These are phyloP conservation scores for Mesoligia furuncula DNA, from an alignment of 2,888 invertebrate species.

Conservation along the genomic window DNA sequence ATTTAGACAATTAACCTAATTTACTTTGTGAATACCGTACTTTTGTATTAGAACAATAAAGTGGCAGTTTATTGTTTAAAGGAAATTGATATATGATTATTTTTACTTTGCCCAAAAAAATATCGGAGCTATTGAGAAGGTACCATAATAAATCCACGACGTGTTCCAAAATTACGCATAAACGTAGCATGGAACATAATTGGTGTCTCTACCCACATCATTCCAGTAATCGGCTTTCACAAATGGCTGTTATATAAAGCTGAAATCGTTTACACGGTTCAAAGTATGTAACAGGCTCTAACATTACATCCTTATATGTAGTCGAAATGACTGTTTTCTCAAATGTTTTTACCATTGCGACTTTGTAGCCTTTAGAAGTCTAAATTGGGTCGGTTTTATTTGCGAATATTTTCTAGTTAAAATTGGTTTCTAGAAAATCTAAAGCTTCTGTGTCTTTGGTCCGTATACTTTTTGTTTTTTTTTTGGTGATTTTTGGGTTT, in stretches of 20 bases:
- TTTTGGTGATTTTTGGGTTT: too few species aligned
- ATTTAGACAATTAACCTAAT: slow-evolving; percentile 31
- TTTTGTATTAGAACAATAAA: background rate
- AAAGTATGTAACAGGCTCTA: slow-evolving; percentile 23
- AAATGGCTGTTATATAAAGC: slow-evolving; percentile 42
- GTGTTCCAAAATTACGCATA: background rate
- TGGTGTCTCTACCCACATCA: slow-evolving; percentile 29
- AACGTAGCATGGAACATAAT: slow-evolving; percentile 5
- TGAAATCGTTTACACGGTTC: slow-evolving; percentile 45
- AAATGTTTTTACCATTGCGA: slow-evolving; percentile 9
- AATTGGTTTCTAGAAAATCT: slow-evolving; percentile 7
- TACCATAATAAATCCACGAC: background rate
- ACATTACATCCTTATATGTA: slow-evolving; percentile 16
- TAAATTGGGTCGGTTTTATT: slow-evolving; percentile 8
- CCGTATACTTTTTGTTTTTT: background rate
- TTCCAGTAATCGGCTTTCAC: slow-evolving; percentile 55
- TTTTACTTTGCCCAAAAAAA: background rate
- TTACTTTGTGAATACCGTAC: slow-evolving; percentile 19
- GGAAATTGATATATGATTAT: background rate
- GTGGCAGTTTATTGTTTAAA: background rate
- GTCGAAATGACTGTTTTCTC: slow-evolving; percentile 28
- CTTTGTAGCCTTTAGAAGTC: background rate
- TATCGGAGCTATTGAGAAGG: background rate
- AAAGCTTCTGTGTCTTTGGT: background rate
- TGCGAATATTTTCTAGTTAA: background rate